Base-by-base conservation (phyloP, 2,113 vertebrate genomes). In the Vireo altiloquus region DNA sequence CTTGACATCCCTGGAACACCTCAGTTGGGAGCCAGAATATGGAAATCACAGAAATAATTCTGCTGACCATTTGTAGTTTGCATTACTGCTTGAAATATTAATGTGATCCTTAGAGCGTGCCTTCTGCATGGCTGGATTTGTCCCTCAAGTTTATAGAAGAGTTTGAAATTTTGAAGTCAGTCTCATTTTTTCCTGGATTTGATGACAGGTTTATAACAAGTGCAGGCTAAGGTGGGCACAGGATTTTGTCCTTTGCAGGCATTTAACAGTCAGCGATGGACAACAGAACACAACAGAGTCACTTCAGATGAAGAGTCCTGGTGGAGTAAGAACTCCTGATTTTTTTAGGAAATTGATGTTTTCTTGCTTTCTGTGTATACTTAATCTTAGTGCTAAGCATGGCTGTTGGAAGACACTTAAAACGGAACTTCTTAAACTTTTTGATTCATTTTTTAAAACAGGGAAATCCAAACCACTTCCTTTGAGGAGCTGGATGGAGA, bases 401-500 rank as follows among this genome's bases (percentile, higher is more conserved):
- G 37, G 8, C 37, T 66, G 27, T n/a, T 81, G 63, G 44, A 88
- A 68, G 52, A 68, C 47, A 71, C 22, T 40, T 46, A 15, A 30
- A 56, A 71, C 6, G 18, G 7, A 70, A 40, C 12, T 69, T 84
- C 31, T 60, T 17, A 13, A 66, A 53, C 27, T 20, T 52, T 24
- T 9, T 2, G 1, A 24, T 21, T 30, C 0, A 9, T 35, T 44
- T 68, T 70, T 21, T 46, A 7, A 16, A 22, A 4, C 8, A 14
- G 14, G 8, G 13, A 8, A 64, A 35, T 83, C 10, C 46, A 86
- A 35, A 37, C 14, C 10, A 24, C 27, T 33, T 74, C 52, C 40
- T 65, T 30, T 54, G 69, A 37, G 80, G 50, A 16, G 0, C 27
- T 25, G 70, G 53, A 4, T 88, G 61, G n/a, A 13, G 25, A 10